Evolutionary conservation across 2,113 vertebrate species (phyloP), one percentile per base, ranked within the genome.

Genomic region (Pampusana beccarii): DNA sequence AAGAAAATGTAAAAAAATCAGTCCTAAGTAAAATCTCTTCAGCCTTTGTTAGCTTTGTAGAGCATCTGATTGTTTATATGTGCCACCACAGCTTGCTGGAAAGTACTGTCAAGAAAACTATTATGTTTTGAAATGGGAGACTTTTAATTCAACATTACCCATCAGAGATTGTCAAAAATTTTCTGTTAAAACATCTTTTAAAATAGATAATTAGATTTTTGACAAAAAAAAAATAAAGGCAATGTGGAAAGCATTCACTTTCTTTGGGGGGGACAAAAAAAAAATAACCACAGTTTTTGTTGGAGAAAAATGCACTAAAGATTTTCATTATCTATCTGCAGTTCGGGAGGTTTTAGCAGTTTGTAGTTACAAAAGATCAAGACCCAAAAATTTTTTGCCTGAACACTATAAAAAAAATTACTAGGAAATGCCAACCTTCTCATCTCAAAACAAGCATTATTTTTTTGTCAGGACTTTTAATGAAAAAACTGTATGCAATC

Each of bases 181-280:
- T 25, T 77, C 36, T 64, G 15, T 74, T 93, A 56, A 95, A 92
- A 48, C 16, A 86, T 51, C 29, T 90, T 92, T 77, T 94, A 26
- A 90, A 86, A 88, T 14, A 88, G 44, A 58, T 85, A 88, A 91
- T 84, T 86, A 62, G 16, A 48, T 77, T 96, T 96, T 50, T 85
- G 21, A 83, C 33, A 80, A 93, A 86, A 94, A 54, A 46, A 44
- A 16, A 42, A 42, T 15, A 42, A 42, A 15, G 16, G 31, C 1
- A 0, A 65, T 19, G 24, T 71, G 38, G 72, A 86, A 95, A 88
- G 13, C n/a, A 74, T 42, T 93, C 9, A 31, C n/a, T 60, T 82
- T 38, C 38, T 78, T 85, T 42, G 48, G 12, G 2, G 17, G n/a
- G n/a, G n/a, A n/a, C n/a, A 16, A 29, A 67, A 80, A 62, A 69